Evolutionary conservation across 1,140 invertebrate genomes (phyloP).

Genomic region (Bombus ignitus): DNA sequence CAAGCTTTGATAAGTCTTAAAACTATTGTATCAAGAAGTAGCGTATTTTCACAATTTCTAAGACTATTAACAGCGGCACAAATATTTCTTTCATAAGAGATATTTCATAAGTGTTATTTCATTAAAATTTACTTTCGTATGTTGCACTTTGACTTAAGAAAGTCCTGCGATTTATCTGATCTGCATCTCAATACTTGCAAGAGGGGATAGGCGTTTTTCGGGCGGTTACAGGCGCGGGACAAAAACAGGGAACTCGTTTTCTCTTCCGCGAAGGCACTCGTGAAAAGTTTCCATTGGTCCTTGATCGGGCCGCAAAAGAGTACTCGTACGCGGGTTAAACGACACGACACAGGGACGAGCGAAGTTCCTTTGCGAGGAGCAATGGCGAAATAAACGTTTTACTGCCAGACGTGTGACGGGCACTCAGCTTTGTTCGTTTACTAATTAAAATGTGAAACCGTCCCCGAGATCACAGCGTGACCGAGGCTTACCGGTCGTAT

Average conservation of each 20-base stretch:
- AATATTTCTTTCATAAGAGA: too few relatives aligned
- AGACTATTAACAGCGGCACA: too few relatives aligned
- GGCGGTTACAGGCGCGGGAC: neutral
- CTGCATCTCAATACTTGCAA: neutral
- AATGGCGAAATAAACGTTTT: slow-evolving; percentile 46
- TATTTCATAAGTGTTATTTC: too few relatives aligned
- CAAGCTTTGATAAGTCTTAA: too few relatives aligned
- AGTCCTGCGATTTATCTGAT: neutral
- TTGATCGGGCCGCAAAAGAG: slow-evolving; percentile 61
- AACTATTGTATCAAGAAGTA: too few relatives aligned
- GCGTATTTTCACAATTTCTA: too few relatives aligned
- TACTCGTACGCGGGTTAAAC: slow-evolving; percentile 64
- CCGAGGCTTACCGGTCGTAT: neutral
- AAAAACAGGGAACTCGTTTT: slow-evolving; percentile 55
- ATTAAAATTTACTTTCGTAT: too few relatives aligned
- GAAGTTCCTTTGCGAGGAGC: slow-evolving; percentile 26
- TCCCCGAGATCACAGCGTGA: slow-evolving; percentile 14
- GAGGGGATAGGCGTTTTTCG: neutral
- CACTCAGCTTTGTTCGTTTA: slow-evolving; percentile 46
- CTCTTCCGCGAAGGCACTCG: slow-evolving; percentile 55
- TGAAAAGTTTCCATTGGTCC: slow-evolving; percentile 71
- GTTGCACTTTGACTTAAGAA: neutral
- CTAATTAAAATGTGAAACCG: slow-evolving; percentile 62
- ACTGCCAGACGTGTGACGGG: slow-evolving; percentile 43
- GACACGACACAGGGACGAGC: slow-evolving; percentile 64